Evolutionary conservation across 2,113 vertebrate genomes (phyloP).

Genomic region (Guaruba guarouba): DNA sequence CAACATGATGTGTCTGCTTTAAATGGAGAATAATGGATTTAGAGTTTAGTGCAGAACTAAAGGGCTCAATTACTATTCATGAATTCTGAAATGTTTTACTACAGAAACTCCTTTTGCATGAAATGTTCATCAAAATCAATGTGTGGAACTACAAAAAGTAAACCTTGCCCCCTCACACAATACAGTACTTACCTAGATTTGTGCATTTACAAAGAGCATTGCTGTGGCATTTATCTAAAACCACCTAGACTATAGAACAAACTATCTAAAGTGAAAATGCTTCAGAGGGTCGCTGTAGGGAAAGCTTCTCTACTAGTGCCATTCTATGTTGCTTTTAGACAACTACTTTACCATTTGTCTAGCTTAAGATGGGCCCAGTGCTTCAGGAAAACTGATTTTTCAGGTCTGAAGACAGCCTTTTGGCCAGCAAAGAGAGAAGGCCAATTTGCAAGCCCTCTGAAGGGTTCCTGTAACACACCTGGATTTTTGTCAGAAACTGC

Average conservation of each 20-base stretch:
- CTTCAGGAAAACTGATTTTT: not conserved
- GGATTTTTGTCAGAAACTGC: not conserved
- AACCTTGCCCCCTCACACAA: constrained; percentile 22
- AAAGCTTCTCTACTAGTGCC: not conserved
- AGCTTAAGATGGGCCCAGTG: not conserved
- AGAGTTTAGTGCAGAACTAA: constrained; percentile 77
- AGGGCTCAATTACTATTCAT: constrained; percentile 79
- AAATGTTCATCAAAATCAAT: constrained; percentile 78
- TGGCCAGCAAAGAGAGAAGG: not conserved
- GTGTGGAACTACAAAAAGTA: constrained; percentile 66
- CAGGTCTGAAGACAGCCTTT: not conserved
- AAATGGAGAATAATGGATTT: constrained; percentile 81
- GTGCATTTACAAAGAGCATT: constrained; percentile 12
- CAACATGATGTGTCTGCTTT: constrained; percentile 77
- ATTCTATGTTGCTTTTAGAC: not conserved
- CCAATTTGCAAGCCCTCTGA: not conserved
- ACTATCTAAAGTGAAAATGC: constrained; percentile 43
- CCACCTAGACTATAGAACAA: not conserved
- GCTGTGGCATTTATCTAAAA: constrained; percentile 40
- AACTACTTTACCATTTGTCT: not conserved
- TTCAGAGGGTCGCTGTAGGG: not conserved
- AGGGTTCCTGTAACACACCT: not conserved
- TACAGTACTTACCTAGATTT: constrained; percentile 53
- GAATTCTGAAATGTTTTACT: constrained; percentile 76
- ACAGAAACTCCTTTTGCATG: constrained; percentile 76